Base-by-base conservation (phyloP, 2,113 vertebrate genomes). In the Cynocephalus volans region DNA sequence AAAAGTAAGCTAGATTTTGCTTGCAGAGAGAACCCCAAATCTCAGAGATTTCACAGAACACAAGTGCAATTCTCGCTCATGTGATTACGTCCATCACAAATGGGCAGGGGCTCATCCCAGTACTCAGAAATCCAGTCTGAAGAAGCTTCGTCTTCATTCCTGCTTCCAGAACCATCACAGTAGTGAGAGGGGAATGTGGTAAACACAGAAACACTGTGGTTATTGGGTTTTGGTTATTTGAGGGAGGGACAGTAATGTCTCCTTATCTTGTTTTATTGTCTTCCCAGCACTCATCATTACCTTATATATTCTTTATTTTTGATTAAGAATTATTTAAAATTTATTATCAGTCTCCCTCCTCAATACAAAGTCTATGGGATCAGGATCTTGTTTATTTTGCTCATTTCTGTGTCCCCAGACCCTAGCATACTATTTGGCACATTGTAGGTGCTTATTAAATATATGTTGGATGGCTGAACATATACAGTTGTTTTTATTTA, bases 401-500 rank as follows among this genome's bases (percentile, higher is more conserved):
- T 93, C 48, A 80, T 88, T 76, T 94, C 64, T 93, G 2, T 81
- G 45, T 89, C 50, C 45, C 41, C 17, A 85, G 45, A 90, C 4
- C 1, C 5, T 92, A 56, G 62, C 70, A 64, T 50, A 76, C 18
- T 70, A 48, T 70, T 82, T 96, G 79, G 26, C 10, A 72, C 13
- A 33, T 73, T 79, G 36, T 41, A 88, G 64, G 70, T 73, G 23
- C 28, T 79, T 95, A 67, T 31, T 56, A 94, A 92, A 84, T 76
- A 50, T 28, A 45, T 86, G 50, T 33, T 77, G 12, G 50, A 33
- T 56, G 4, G 4, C 60, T 92, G 69, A 84, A 69, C 76, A 73
- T 56, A 56, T 11, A 75, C n/a, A 67, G 21, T 75, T 77, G 24
- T 65, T 94, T 50, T 62, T 50, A 65, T 77, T 94, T 94, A 95